Base-by-base conservation (phyloP, 1,140 invertebrate genomes). In the Drosophila elegans region DNA sequence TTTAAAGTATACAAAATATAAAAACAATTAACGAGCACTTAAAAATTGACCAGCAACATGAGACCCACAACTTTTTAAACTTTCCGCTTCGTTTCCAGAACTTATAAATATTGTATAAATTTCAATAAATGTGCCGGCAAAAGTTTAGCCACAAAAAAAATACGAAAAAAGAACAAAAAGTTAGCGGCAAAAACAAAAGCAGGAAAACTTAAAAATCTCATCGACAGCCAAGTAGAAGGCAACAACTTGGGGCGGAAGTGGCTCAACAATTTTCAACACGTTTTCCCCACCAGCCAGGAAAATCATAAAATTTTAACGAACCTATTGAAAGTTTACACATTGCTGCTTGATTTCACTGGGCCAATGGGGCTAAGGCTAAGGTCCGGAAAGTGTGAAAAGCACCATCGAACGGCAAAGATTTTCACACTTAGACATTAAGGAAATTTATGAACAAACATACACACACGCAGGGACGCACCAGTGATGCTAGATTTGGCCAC, bases 391-490 rank as follows among this genome's bases (percentile, higher is more conserved):
- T 91, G 90, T 91, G 86, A 90, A 91, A 90, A 91, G 90, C 80
- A 86, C 90, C 90, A 90, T 91, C 83, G 90, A 91, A 91, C 90
- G 88, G 82, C 82, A 88, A 91, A 91, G 90, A 91, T 91, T 91
- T 91, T 91, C 90, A 90, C 90, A 91, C 90, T 90, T 90, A 80
- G 68, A 84, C 75, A 80, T 83, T 90, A 80, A 75, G 68, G 67
- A 80, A 86, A 91, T 89, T 89, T 89, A 89, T 89, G 85, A 80
- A 78, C 73, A 84, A 51, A 75, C 75, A 75, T 34, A 71, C 45
- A 52, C 49, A 38, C 42, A 67, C 66, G 52, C 42, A 62, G 54
- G 41, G 21, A 59, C 61, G 56, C 48, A 48, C 16, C 54, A 16
- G 38, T 34, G n/a, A 52, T 9, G 59, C 36, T 27, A 1, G 16